Evolutionary conservation across 2,797 vertebrate genomes (phyloP), one percentile per base, ranked within the genome.

Genomic region (Lithobates sylvaticus): DNA sequence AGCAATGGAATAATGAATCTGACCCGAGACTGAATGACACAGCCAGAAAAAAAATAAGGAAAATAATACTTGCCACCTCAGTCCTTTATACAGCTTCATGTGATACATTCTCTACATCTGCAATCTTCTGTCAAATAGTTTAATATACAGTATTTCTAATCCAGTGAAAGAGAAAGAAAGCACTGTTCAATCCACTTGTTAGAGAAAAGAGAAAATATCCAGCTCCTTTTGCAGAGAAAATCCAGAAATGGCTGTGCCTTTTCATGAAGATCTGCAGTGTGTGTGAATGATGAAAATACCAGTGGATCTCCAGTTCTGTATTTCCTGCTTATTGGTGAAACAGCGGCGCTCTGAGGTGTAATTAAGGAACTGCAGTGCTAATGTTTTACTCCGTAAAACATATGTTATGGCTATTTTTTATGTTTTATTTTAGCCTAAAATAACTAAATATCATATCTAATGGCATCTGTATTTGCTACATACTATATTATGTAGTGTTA

Each of bases 311-410:
- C 39, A 82, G 76, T 86, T 39, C 69, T 70, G 27, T n/a, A 32
- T 77, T 82, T n/a, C 65, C 26, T 65, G 5, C 64, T 80, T 76
- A 75, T 78, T 88, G 67, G 86, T 76, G 61, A 81, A 86, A 89
- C 84, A 89, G 90, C 85, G 88, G 86, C 90, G 88, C 89, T 88
- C 67, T 76, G 88, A 89, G 89, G 81, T 32, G 7, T 9, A 88
- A 78, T 0, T 83, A 23, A 27, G 84, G 78, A 92, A 94, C 70
- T 86, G 89, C 94, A 94, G 10, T 18, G 23, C 61, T 18, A 7
- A 85, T 1, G 9, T 36, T 23, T 13, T 36, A 23, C 21, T 36
- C 15, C 1, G 44, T 54, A 3, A 54, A 54, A 54, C 50, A 5
- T 21, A 32, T 73, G 4, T 42, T 36, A 6, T 9, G 32, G 34